These are phyloP conservation scores for Uloborus plumipes DNA, from an alignment of 2,888 invertebrate genomes.

Conservation along the genomic window DNA sequence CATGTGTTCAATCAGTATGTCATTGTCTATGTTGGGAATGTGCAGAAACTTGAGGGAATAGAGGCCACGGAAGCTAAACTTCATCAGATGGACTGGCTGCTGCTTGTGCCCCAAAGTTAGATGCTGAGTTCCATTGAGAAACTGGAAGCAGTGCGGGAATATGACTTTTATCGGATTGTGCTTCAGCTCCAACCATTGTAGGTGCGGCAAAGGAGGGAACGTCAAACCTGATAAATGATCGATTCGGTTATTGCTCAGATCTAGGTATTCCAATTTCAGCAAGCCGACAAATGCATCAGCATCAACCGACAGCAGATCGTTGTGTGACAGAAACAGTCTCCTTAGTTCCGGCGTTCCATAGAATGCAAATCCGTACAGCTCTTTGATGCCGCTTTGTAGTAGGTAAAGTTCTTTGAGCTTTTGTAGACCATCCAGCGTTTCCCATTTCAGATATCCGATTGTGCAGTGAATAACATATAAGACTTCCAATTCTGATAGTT, in stretches of 20 bases:
- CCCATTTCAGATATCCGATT: conserved; percentile 73
- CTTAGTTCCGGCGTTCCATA: conserved; percentile 78
- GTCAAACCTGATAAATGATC: conserved; percentile 79
- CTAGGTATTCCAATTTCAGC: conserved; percentile 77
- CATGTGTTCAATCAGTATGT: conserved; percentile 65
- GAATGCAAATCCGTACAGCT: conserved; percentile 79
- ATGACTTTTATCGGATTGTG: conserved; percentile 66
- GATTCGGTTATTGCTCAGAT: conserved; percentile 79
- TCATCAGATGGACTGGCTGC: conserved; percentile 66
- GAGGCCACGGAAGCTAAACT: conserved; percentile 66
- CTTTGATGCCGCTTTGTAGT: conserved; percentile 72
- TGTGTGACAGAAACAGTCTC: conserved; percentile 78
- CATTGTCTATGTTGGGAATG: conserved; percentile 66
- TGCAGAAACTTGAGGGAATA: conserved; percentile 57
- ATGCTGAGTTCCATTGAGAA: conserved; percentile 56
- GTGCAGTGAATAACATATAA: conserved; percentile 47
- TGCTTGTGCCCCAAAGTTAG: conserved; percentile 65
- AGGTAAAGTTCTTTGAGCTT: conserved; percentile 72
- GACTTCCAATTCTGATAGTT: conserved; percentile 55
- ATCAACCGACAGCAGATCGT: conserved; percentile 77
- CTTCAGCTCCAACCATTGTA: conserved; percentile 64
- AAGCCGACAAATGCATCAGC: conserved; percentile 79
- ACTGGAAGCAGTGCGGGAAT: conserved; percentile 66
- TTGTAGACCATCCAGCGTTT: conserved; percentile 77
- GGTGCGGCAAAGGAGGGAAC: conserved; percentile 74